These are phyloP conservation scores for Nasonovia ribisnigri DNA, from an alignment of 2,888 invertebrate species.

Conservation along the genomic window DNA sequence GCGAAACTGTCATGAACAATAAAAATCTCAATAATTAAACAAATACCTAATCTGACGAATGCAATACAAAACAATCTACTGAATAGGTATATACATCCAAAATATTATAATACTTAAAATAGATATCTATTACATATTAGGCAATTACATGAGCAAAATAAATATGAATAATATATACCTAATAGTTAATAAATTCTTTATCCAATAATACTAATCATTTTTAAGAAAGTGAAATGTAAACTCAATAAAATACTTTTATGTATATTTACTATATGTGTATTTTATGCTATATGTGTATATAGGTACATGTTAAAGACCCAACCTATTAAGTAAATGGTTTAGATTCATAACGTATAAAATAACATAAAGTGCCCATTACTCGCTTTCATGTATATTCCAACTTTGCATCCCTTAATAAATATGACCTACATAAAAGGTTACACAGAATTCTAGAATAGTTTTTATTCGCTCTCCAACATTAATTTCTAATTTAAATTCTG, in stretches of 20 bases:
- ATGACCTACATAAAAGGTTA: slow-evolving; percentile 55
- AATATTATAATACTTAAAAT: neutral
- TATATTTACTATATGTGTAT: neutral
- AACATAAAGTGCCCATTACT: slow-evolving; percentile 38
- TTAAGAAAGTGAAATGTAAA: neutral
- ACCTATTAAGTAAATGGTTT: slow-evolving; percentile 56
- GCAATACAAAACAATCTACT: neutral
- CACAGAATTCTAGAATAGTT: slow-evolving; percentile 46
- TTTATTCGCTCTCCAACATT: slow-evolving; percentile 59
- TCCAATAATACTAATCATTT: neutral
- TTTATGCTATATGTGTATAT: neutral
- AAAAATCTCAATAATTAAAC: neutral
- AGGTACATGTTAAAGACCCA: slow-evolving; percentile 30
- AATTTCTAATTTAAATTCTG: slow-evolving; percentile 65
- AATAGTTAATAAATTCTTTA: neutral
- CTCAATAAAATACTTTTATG: slow-evolving; percentile 18
- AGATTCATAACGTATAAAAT: slow-evolving; percentile 43
- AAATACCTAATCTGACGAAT: neutral
- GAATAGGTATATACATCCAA: neutral
- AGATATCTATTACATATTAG: too few relatives aligned
- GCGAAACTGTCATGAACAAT: neutral
- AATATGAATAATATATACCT: neutral
- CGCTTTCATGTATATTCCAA: slow-evolving; percentile 3
- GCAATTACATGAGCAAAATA: neutral
- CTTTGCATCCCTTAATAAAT: slow-evolving; percentile 61